phyloP scores from a whole-genome alignment of 2,888 invertebrate genomes.

The Dicranocentrus wangi region DNA sequence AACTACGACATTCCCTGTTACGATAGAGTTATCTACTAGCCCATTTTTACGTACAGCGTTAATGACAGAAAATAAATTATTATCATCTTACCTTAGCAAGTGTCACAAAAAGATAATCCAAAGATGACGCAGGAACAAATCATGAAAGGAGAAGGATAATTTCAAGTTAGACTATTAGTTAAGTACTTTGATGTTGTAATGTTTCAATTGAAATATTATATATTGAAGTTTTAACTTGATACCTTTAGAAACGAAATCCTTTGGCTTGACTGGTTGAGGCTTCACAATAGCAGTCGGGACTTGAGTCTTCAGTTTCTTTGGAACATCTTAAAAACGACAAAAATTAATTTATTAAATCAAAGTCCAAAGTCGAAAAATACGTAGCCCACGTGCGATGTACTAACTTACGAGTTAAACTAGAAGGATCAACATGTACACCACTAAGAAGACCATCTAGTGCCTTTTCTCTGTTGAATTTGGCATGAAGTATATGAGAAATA shows the following conservation, averaged over 20 bases:
- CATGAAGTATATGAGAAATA: slow-evolving; percentile 82
- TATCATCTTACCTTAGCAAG: slow-evolving; percentile 65
- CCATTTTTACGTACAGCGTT: slow-evolving; percentile 41
- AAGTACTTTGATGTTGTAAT: too few species aligned
- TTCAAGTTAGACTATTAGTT: slow-evolving; percentile 15
- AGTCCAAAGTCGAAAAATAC: too few species aligned
- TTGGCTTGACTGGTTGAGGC: slow-evolving; percentile 31
- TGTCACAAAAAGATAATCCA: slow-evolving; percentile 14
- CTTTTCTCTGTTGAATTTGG: slow-evolving; percentile 83
- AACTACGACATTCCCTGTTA: slow-evolving; percentile 26
- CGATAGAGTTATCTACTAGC: slow-evolving; percentile 35
- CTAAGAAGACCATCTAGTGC: slow-evolving; percentile 84
- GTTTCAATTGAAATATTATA: too few species aligned
- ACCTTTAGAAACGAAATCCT: slow-evolving; percentile 36
- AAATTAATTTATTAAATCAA: too few species aligned
- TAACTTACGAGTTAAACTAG: slow-evolving; percentile 37
- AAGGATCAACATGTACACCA: slow-evolving; percentile 75
- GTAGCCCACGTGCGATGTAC: neutral
- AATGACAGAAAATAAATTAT: slow-evolving; percentile 15
- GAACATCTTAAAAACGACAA: neutral
- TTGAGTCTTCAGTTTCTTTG: slow-evolving; percentile 36
- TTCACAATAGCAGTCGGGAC: slow-evolving; percentile 14
- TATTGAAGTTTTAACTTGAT: neutral
- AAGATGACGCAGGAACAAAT: neutral
- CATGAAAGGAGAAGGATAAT: slow-evolving; percentile 15